Percentiles rank a stretch among this genome's conserved stretches.
These are phyloP conservation scores for Protobothrops mucrosquamatus DNA, from an alignment of 2,113 vertebrate species.

Conservation along the genomic window DNA sequence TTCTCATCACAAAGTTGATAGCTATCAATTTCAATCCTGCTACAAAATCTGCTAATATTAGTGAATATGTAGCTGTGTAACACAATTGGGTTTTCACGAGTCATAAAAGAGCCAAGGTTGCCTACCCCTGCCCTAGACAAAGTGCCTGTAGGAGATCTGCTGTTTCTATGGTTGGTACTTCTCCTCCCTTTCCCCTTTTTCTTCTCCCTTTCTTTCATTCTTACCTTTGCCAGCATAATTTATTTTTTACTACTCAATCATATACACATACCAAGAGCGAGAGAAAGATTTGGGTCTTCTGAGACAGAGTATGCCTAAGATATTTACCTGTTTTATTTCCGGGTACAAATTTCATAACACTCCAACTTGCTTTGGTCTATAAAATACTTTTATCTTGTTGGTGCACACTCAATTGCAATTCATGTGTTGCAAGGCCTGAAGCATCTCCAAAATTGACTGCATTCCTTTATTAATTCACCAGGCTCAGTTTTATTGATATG, in stretches of 20 bases:
- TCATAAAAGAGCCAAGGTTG: no score
- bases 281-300: background rate
- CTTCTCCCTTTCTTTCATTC: background rate
- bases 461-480: constrained; percentile 9
- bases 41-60: background rate
- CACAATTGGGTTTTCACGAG: background rate
- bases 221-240: background rate
- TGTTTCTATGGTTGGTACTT: background rate
- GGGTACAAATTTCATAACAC: constrained; percentile 28
- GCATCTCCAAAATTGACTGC: background rate
- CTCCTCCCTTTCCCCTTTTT: background rate
- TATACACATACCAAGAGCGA: background rate
- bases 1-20: background rate
- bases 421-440: constrained; percentile 16
- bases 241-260: background rate
- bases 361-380: background rate
- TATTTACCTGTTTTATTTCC: background rate
- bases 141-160: background rate
- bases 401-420: constrained; percentile 5
- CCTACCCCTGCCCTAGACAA: background rate
- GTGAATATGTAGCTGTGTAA: background rate
- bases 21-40: background rate
- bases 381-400: constrained; percentile 20
- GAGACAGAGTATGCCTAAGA: background rate
- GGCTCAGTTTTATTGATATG: background rate